phyloP scores from a whole-genome alignment of 1,140 invertebrate species.

The Melipona quadrifasciata region DNA sequence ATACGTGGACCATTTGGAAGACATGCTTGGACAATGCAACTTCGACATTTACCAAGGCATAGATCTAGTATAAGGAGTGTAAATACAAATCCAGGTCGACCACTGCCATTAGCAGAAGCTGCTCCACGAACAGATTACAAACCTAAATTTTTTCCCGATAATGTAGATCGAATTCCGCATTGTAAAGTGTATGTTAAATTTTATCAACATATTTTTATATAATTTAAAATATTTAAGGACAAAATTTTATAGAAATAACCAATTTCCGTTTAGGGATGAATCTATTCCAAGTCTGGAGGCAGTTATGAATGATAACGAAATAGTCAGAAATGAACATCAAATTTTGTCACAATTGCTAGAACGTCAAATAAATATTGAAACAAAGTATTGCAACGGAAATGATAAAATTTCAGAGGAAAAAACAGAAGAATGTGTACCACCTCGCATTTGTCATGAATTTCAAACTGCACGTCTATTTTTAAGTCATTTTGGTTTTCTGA shows the following conservation, averaged over 20 bases:
- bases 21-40: slow-evolving; percentile 96
- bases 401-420: slow-evolving; percentile 81
- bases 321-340: slow-evolving; percentile 80
- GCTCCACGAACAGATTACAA: slow-evolving; percentile 84
- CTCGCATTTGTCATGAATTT: slow-evolving; percentile 93
- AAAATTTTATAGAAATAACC: neutral
- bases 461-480: slow-evolving; percentile 96
- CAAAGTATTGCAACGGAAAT: slow-evolving; percentile 81
- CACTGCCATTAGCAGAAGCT: slow-evolving; percentile 89
- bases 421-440: slow-evolving; percentile 89
- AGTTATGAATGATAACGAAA: slow-evolving; percentile 84
- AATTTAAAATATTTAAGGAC: neutral
- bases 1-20: slow-evolving; percentile 95
- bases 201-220: slow-evolving; percentile 6
- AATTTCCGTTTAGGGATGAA: slow-evolving; percentile 85
- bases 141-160: slow-evolving; percentile 91
- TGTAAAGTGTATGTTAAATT: slow-evolving; percentile 88
- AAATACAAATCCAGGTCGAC: slow-evolving; percentile 88
- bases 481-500: slow-evolving; percentile 96
- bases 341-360: slow-evolving; percentile 75
- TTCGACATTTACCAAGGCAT: slow-evolving; percentile 90
- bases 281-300: slow-evolving; percentile 91
- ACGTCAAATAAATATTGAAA: slow-evolving; percentile 81
- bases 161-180: slow-evolving; percentile 89
- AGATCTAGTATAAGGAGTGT: slow-evolving; percentile 88